phyloP scores from a whole-genome alignment of 2,797 vertebrate genomes.

The Alauda arvensis region DNA sequence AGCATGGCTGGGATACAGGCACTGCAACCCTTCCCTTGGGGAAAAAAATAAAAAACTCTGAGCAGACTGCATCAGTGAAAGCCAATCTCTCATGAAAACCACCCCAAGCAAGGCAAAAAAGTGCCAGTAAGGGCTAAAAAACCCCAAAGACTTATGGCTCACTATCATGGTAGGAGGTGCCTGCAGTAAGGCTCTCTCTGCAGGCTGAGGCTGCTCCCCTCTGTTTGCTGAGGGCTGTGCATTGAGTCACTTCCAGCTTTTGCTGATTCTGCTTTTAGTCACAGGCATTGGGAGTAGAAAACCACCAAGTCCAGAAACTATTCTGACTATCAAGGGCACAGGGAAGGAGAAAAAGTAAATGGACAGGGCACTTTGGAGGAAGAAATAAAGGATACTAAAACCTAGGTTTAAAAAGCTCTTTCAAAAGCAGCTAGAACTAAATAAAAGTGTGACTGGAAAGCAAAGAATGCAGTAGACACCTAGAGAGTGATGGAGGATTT shows the following conservation, averaged over 20 bases:
- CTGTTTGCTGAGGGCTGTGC: constrained; percentile 1
- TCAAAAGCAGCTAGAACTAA: constrained; percentile 51
- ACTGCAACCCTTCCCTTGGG: neutral
- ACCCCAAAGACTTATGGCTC: neutral
- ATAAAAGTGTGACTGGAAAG: constrained; percentile 22
- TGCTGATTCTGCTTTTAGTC: constrained; percentile 1
- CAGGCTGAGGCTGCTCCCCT: constrained; percentile 3
- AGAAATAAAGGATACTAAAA: constrained; percentile 47
- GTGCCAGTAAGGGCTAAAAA: constrained; percentile 25
- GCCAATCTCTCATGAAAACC: neutral
- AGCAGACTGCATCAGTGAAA: neutral
- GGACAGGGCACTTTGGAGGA: constrained; percentile 5
- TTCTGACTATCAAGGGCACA: constrained; percentile 1
- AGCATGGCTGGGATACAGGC: neutral
- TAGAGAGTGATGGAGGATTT: constrained; percentile 27
- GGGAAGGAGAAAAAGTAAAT: neutral
- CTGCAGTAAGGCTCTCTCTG: neutral
- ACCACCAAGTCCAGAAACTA: constrained; percentile 10
- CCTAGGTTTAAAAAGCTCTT: constrained; percentile 43
- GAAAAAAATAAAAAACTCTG: neutral
- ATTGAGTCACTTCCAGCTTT: constrained; percentile 26
- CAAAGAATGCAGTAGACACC: constrained; percentile 41
- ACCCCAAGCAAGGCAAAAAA: constrained; percentile 44
- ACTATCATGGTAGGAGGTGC: neutral
- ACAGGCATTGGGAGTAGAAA: constrained; percentile 6